Percentiles rank a stretch among this genome's conserved stretches.
Evolutionary conservation across 2,797 vertebrate genomes (phyloP).

Genomic region (Acipenser ruthenus): DNA sequence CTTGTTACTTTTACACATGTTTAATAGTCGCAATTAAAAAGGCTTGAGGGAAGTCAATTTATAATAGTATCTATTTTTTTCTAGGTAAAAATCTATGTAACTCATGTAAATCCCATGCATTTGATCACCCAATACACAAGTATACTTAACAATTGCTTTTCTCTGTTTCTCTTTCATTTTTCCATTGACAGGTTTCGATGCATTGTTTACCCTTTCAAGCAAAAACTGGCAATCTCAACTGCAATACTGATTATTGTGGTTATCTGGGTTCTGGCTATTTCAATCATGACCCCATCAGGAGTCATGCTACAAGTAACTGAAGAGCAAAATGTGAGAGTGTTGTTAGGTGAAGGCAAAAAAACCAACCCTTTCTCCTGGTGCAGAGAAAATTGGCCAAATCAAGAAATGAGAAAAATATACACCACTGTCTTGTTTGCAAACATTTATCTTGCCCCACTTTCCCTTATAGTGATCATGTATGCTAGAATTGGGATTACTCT

Average conservation of each 20-base stretch:
- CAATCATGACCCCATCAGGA: slow-evolving; percentile 82
- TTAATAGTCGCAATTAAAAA: too few species aligned
- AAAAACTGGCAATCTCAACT: slow-evolving; percentile 71
- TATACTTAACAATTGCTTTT: background rate
- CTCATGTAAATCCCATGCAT: background rate
- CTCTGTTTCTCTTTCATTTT: slow-evolving; percentile 5
- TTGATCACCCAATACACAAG: too few species aligned
- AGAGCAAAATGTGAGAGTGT: slow-evolving; percentile 65
- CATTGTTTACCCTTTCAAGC: slow-evolving; percentile 82
- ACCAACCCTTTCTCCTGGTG: slow-evolving; percentile 78
- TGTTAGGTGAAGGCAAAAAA: slow-evolving; percentile 60
- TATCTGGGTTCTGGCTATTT: slow-evolving; percentile 79
- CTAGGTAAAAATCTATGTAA: background rate
- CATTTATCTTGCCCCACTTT: slow-evolving; percentile 80
- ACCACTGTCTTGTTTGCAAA: slow-evolving; percentile 82
- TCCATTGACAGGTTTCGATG: slow-evolving; percentile 71
- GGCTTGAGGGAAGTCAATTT: too few species aligned
- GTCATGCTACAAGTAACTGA: slow-evolving; percentile 78
- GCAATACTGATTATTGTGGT: slow-evolving; percentile 60
- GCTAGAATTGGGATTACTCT: slow-evolving; percentile 72
- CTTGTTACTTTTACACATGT: too few species aligned
- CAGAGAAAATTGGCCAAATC: slow-evolving; percentile 80
- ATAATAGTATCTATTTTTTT: background rate
- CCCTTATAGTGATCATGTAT: slow-evolving; percentile 79
- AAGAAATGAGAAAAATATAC: slow-evolving; percentile 80